A percentile compares a stretch with the other conserved stretches of the same genome.
phyloP scores from a whole-genome alignment of 2,888 invertebrate genomes.

The Fragum fragum region DNA sequence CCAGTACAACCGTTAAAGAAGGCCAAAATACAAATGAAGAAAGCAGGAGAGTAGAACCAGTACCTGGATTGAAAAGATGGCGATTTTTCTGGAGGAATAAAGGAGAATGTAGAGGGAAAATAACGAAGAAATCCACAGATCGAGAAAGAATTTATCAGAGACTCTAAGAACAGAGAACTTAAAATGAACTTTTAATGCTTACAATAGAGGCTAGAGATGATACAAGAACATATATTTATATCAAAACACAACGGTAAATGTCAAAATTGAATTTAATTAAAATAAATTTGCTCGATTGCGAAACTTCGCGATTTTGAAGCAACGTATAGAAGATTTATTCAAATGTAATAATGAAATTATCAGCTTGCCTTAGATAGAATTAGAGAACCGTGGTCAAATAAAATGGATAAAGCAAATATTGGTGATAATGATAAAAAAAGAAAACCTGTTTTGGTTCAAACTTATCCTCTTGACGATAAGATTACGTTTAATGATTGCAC shows the following conservation, averaged over 20 bases:
- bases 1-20: too few relatives aligned
- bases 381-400: background rate
- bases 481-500: slow-evolving; percentile 3
- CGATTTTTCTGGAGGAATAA: background rate
- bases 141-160: background rate
- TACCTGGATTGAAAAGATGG: background rate
- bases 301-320: background rate
- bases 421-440: background rate
- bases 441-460: slow-evolving; percentile 1
- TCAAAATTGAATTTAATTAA: background rate
- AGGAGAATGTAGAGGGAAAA: background rate
- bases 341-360: background rate
- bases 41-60: background rate
- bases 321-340: background rate
- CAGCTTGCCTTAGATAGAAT: background rate
- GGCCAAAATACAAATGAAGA: too few relatives aligned
- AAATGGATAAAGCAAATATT: background rate
- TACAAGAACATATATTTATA: background rate
- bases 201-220: background rate
- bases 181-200: slow-evolving; percentile 1
- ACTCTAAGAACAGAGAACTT: background rate
- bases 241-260: background rate
- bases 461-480: background rate
- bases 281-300: background rate
- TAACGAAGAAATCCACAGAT: background rate